A percentile compares a stretch with the other conserved stretches of the same genome.
These are phyloP conservation scores for Leptestheria dahalacensis DNA, from an alignment of 1,140 invertebrate genomes.

Conservation along the genomic window DNA sequence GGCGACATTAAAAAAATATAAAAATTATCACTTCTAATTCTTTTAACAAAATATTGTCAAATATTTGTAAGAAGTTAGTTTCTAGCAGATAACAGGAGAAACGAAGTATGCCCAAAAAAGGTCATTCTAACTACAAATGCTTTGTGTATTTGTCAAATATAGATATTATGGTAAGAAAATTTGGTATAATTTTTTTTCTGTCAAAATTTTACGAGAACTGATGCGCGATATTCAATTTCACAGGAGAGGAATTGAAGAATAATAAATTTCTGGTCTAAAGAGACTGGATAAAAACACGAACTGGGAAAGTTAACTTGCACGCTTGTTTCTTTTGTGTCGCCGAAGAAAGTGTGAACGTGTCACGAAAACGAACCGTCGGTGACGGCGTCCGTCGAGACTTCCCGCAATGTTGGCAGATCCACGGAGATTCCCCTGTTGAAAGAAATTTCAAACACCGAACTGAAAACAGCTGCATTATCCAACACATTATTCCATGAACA, in stretches of 20 bases:
- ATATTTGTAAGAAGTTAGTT: no score
- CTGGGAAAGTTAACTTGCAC: background rate
- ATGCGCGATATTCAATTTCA: background rate
- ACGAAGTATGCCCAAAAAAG: no score
- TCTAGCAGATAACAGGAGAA: no score
- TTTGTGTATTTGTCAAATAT: no score
- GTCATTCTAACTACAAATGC: no score
- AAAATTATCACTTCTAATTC: no score
- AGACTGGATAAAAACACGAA: background rate
- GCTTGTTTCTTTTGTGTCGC: background rate
- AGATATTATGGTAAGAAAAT: no score
- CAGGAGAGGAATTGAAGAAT: background rate
- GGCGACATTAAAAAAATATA: no score
- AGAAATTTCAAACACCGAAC: no score
- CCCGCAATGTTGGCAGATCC: constrained; percentile 11
- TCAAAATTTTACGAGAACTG: background rate
- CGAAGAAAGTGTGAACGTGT: background rate
- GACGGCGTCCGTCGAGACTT: constrained; percentile 4
- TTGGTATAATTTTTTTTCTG: constrained; percentile 28
- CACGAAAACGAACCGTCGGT: background rate
- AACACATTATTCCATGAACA: no score
- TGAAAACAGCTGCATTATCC: no score
- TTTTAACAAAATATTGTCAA: no score
- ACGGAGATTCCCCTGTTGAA: constrained; percentile 16
- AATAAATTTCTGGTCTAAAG: background rate